Conservation (phyloP, 2,113 vertebrate species). For the Mobula hypostoma region DNA sequence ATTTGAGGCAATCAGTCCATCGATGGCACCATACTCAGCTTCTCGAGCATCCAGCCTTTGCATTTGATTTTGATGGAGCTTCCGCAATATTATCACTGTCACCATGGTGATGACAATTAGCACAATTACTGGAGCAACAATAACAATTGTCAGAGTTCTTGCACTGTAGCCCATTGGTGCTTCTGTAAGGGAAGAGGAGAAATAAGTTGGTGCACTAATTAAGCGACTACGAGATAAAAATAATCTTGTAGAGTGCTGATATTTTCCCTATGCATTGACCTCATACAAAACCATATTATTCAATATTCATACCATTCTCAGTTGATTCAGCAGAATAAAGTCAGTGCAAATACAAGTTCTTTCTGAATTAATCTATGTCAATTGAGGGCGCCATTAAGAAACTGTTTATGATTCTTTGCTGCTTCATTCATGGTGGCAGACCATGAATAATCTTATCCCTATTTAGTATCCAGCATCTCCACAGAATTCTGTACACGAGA, state of each 20-base stretch:
- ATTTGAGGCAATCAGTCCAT: slow-evolving; percentile 93
- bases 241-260: background rate
- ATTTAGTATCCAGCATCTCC: no score
- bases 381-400: background rate
- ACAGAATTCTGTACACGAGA: no score
- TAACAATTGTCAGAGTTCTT: slow-evolving; percentile 71
- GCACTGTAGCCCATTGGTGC: slow-evolving; percentile 67
- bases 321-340: background rate
- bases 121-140: slow-evolving; percentile 72
- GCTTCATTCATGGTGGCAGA: background rate
- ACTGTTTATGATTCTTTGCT: background rate
- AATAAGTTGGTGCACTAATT: background rate
- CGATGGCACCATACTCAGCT: slow-evolving; percentile 88
- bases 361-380: background rate
- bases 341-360: background rate
- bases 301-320: background rate
- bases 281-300: background rate
- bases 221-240: background rate
- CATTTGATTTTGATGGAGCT: slow-evolving; percentile 80
- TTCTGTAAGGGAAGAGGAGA: slow-evolving; percentile 46
- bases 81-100: slow-evolving; percentile 74
- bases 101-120: slow-evolving; percentile 71
- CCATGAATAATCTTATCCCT: no score
- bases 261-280: background rate
- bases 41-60: slow-evolving; percentile 82